Base-by-base conservation (phyloP, 1,140 invertebrate genomes). In the Frieseomelitta varia region DNA sequence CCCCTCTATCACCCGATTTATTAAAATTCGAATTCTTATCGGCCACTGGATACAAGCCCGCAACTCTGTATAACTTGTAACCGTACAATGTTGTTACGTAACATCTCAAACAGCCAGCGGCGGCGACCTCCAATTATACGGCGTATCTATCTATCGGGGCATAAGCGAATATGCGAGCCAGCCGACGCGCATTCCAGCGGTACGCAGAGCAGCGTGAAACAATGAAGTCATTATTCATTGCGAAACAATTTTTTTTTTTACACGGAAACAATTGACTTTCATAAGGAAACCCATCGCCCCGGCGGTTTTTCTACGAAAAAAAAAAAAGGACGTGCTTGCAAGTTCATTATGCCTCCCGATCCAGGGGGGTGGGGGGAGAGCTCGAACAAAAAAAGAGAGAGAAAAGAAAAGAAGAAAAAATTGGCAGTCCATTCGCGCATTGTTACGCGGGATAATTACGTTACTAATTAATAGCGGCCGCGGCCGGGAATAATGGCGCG, bases 381-480 rank as follows among this genome's bases (percentile, higher is more conserved):
- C 30, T 30, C 30, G 30, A 30, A 30, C 24, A 24, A 24, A 24
- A 21, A 24, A 21, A 10, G 10, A 24, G 19, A 0, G 6, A 58
- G 1, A 24, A 10, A 21, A 61, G 6, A 21, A 27, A 1, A 15
- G 15, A 65, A 21, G n/a, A 55, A 56, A 63, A 85, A 74, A 84
- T 88, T 81, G 77, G 79, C 72, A 68, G 83, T 72, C 68, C 58
- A 84, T 68, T 84, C 53, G 3, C 17, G n/a, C 47, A 74, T 79
- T 82, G n/a, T 75, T 69, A 17, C 19, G 56, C 68, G 4, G 47
- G 72, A 39, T 81, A 88, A 89, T 89, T 89, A 84, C 2, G 72
- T 80, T 39, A 86, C 87, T 89, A 88, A 89, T 88, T 89, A 89
- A 88, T 88, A 86, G 74, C 80, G 67, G 21, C 30, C 72, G 67